Evolutionary conservation across 2,888 invertebrate genomes (phyloP).

Genomic region (Lordiphosa fenestrarum): DNA sequence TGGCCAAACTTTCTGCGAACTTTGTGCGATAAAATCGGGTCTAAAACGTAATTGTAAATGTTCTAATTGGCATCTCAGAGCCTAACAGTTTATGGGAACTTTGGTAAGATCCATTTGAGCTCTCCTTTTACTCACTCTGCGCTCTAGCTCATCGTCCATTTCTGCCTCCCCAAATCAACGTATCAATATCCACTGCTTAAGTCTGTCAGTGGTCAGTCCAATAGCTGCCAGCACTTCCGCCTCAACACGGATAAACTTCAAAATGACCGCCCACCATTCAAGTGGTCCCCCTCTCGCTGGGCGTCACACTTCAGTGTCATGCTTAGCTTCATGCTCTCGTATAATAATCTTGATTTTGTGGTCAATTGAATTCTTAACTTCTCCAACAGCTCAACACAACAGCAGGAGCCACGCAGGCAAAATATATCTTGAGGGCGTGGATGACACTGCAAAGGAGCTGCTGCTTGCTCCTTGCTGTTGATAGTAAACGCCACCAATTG

Average conservation of each 20-base stretch:
- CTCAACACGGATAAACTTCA: conserved; percentile 31
- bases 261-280: conserved; percentile 23
- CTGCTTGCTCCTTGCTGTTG: conserved; percentile 6
- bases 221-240: conserved; percentile 38
- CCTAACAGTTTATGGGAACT: too few relatives aligned
- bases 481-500: conserved; percentile 30
- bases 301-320: conserved; percentile 13
- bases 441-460: conserved; percentile 51
- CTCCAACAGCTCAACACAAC: conserved; percentile 56
- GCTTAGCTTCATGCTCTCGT: conserved; percentile 36
- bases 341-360: conserved; percentile 78
- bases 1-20: too few relatives aligned
- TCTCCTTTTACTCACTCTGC: too few relatives aligned
- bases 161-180: conserved; percentile 6
- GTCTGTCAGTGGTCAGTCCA: conserved; percentile 28
- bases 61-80: too few relatives aligned
- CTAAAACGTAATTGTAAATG: too few relatives aligned
- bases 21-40: too few relatives aligned
- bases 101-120: too few relatives aligned
- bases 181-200: conserved; percentile 34
- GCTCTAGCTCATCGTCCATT: too few relatives aligned
- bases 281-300: conserved; percentile 13
- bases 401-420: conserved; percentile 37
- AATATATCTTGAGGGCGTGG: conserved; percentile 64
- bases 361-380: conserved; percentile 78